Base-by-base conservation (phyloP, 2,888 invertebrate species). In the Laspeyria flexula region DNA sequence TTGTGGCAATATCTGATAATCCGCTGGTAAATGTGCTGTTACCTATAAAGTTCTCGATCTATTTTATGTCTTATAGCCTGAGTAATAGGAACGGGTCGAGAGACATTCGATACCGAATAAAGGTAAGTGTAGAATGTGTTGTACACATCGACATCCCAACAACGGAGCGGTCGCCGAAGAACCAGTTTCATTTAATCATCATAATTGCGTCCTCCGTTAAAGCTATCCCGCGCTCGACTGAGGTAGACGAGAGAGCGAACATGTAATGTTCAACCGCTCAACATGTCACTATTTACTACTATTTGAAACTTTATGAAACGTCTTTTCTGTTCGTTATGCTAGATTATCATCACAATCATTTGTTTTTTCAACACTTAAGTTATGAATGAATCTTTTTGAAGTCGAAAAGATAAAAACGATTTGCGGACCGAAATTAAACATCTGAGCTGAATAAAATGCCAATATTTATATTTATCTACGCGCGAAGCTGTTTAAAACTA, bases 121-220 rank as follows among this genome's bases (percentile, higher is more conserved):
- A 71, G 62, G 63, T 66, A 69, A 72, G 65, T 53, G 68, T 79
- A 76, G 72, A 78, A 75, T 81, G 73, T 76, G 71, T 80, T 79
- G 66, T 71, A 76, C 68, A 73, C 79, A 73, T 76, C 81, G 75
- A 76, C 77, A 75, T 80, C 82, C 79, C 82, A 78, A 75, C 81
- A 81, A 77, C 76, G 76, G 62, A 75, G 78, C 73, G 76, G 77
- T 77, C 77, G 79, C 59, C 73, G 71, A 66, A 80, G 81, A 90
- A 90, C 91, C 88, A 88, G 91, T 90, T 90, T 85, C 80, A 80
- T 86, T 86, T 88, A 90, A 91, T 90, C 90, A 90, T 90, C 86
- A 88, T 90, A 90, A 90, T 90, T 90, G 89, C 87, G 85, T 85
- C 88, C 88, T 84, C 88, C 87, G 88, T 86, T 88, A 87, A 88